Percentiles rank a stretch among this genome's conserved stretches.
These are phyloP conservation scores for Wasmannia auropunctata DNA, from an alignment of 1,140 invertebrate species.

Conservation along the genomic window DNA sequence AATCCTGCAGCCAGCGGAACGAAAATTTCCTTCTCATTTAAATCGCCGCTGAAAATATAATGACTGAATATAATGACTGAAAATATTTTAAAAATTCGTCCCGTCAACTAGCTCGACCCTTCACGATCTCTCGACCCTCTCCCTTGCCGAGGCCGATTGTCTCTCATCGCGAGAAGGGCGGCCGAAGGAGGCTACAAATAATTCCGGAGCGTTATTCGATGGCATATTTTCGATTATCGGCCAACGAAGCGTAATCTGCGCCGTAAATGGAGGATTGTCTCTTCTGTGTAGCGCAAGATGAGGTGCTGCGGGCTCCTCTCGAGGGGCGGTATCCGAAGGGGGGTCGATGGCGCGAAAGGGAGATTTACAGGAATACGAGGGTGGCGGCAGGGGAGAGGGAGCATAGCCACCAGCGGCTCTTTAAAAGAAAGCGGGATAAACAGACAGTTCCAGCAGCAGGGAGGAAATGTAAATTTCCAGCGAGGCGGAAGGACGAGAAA, in stretches of 20 bases:
- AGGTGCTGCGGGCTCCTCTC: constrained; percentile 78
- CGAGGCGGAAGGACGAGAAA: constrained; percentile 84
- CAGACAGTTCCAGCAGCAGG: constrained; percentile 83
- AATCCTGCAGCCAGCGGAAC: neutral
- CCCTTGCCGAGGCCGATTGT: constrained; percentile 69
- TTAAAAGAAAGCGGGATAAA: constrained; percentile 85
- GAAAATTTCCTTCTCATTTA: neutral
- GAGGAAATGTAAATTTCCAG: constrained; percentile 86
- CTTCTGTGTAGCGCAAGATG: constrained; percentile 79
- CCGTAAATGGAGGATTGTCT: constrained; percentile 84
- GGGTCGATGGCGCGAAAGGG: constrained; percentile 37
- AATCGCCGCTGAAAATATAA: neutral
- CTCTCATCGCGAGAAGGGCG: constrained; percentile 59
- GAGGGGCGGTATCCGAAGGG: constrained; percentile 65
- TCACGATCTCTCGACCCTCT: constrained; percentile 26
- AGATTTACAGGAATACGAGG: constrained; percentile 41
- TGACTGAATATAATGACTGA: neutral
- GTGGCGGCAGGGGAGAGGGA: constrained; percentile 41
- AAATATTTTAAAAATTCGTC: constrained; percentile 46
- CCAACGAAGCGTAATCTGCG: constrained; percentile 84
- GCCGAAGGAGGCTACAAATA: constrained; percentile 73
- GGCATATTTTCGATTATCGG: constrained; percentile 85
- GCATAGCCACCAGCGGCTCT: constrained; percentile 80
- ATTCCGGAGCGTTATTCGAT: constrained; percentile 81
- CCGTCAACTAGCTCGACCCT: constrained; percentile 40